A percentile compares a stretch with the other conserved stretches of the same genome.
These are phyloP conservation scores for Sebastes diploproa DNA, from an alignment of 2,797 vertebrate species.

Conservation along the genomic window DNA sequence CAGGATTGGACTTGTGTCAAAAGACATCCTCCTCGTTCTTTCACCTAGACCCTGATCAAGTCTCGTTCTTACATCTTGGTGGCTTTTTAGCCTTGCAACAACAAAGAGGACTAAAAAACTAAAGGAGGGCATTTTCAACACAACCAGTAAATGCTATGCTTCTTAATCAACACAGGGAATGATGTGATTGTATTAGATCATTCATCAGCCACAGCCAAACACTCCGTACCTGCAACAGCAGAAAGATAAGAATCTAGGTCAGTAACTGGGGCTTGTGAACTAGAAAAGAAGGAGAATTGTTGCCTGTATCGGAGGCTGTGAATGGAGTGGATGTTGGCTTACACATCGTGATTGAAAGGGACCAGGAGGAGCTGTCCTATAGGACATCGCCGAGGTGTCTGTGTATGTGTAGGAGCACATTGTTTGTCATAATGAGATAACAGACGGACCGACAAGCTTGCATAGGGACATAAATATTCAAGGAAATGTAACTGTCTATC, in stretches of 20 bases:
- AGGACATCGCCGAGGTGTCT: background rate
- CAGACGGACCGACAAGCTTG: background rate
- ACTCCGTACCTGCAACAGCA: background rate
- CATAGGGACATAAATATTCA: background rate
- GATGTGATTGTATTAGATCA: background rate
- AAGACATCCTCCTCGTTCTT: background rate
- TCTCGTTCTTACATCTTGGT: background rate
- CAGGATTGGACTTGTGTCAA: conserved; percentile 14
- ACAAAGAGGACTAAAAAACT: background rate
- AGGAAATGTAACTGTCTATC: background rate
- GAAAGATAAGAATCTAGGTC: conserved; percentile 28
- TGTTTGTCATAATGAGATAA: background rate
- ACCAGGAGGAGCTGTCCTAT: background rate
- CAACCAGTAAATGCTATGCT: background rate
- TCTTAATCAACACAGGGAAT: conserved; percentile 1
- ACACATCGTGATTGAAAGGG: background rate
- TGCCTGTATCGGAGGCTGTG: background rate
- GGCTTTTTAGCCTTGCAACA: conserved; percentile 4
- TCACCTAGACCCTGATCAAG: background rate
- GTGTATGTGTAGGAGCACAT: background rate
- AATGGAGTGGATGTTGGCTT: background rate
- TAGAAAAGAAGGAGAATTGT: background rate
- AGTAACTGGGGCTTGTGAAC: conserved; percentile 14
- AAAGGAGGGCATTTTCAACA: background rate
- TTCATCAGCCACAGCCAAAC: conserved; percentile 9